Conservation (phyloP, 92 coral and sea anemone species). For the Anthopleura xanthogrammica region DNA sequence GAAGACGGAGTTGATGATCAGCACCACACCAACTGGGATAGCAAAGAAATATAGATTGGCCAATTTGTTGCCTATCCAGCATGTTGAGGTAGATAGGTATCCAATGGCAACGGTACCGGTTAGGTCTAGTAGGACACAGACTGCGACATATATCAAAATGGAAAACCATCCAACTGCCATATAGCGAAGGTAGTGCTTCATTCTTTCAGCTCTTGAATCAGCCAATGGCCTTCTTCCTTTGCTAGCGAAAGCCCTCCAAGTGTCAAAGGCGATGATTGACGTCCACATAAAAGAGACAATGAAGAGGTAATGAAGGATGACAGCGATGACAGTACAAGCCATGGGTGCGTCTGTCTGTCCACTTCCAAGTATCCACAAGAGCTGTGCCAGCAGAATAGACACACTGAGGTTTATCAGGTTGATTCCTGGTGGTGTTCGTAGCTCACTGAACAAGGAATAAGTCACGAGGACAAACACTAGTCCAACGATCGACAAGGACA, state of each 20-base stretch:
- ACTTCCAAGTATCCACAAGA: conserved; percentile 48
- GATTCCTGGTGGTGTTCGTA: conserved; percentile 67
- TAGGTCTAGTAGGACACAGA: conserved; percentile 49
- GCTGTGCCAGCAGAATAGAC: conserved; percentile 36
- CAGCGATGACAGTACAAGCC: conserved; percentile 48
- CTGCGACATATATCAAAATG: conserved; percentile 30
- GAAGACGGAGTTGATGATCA: conserved; percentile 34
- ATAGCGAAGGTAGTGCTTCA: conserved; percentile 12
- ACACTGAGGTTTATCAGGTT: conserved; percentile 51
- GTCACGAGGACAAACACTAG: conserved; percentile 46
- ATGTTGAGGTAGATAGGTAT: conserved; percentile 25
- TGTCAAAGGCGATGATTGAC: conserved; percentile 62
- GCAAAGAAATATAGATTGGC: conserved; percentile 47
- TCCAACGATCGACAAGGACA: conserved; percentile 31
- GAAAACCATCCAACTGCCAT: conserved; percentile 59
- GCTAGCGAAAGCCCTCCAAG: conserved; percentile 59
- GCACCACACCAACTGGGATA: conserved; percentile 28
- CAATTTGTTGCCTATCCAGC: conserved; percentile 40
- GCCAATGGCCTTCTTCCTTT: conserved; percentile 23
- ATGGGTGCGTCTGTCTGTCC: conserved; percentile 29
- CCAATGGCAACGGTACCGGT: conserved; percentile 29
- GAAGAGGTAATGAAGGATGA: conserved; percentile 47
- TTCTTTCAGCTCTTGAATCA: conserved; percentile 14
- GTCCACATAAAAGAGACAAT: conserved; percentile 63
- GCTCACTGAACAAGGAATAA: conserved; percentile 56